Conservation (phyloP, 2,888 invertebrate genomes). For the Pheosia tremula region DNA sequence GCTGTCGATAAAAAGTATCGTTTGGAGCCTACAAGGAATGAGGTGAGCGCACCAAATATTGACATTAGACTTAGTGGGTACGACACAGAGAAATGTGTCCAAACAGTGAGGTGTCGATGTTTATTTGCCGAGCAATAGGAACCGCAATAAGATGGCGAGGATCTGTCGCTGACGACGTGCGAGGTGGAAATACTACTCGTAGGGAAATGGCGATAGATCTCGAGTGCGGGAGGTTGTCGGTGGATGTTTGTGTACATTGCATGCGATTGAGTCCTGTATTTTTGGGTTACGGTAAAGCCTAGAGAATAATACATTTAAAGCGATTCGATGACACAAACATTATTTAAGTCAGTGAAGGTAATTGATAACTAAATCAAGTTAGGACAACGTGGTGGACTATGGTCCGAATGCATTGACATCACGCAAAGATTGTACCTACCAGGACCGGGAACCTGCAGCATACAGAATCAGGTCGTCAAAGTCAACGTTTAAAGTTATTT, state of each 20-base stretch:
- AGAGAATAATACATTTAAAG: too few species aligned
- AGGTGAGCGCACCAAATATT: slow-evolving; percentile 74
- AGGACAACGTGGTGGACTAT: too few species aligned
- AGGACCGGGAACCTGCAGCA: too few species aligned
- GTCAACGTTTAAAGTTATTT: too few species aligned
- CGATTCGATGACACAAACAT: too few species aligned
- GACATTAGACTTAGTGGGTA: slow-evolving; percentile 71
- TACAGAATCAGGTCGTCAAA: too few species aligned
- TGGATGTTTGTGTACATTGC: not conserved
- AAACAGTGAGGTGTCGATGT: slow-evolving; percentile 72
- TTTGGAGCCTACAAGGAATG: slow-evolving; percentile 55
- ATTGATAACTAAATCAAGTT: too few species aligned
- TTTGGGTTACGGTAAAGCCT: too few species aligned
- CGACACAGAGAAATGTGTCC: slow-evolving; percentile 74
- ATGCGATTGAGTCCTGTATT: not conserved
- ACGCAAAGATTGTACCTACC: too few species aligned
- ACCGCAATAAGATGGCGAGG: slow-evolving; percentile 57
- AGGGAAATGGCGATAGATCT: slow-evolving; percentile 20
- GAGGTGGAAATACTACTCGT: slow-evolving; percentile 26
- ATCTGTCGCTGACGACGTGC: slow-evolving; percentile 39
- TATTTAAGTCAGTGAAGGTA: too few species aligned
- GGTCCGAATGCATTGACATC: too few species aligned
- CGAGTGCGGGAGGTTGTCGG: slow-evolving; percentile 18
- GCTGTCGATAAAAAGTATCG: slow-evolving; percentile 5
- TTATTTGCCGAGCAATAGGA: slow-evolving; percentile 73